phyloP scores from a whole-genome alignment of 2,113 vertebrate genomes.

The Aegotheles bennettii region DNA sequence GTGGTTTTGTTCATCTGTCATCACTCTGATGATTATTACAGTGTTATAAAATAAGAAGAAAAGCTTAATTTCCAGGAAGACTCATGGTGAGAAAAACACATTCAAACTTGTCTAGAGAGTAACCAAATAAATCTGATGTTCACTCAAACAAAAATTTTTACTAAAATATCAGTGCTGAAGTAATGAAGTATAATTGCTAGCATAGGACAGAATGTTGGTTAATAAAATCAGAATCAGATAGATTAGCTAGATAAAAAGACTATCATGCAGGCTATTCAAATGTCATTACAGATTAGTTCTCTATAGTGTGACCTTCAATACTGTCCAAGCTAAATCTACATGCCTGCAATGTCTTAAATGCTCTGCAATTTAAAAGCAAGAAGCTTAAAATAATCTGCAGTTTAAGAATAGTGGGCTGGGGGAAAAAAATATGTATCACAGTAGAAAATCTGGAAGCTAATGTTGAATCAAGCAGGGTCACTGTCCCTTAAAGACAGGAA shows the following conservation, averaged over 20 bases:
- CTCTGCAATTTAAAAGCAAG: constrained; percentile 1
- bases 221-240: background rate
- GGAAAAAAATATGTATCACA: background rate
- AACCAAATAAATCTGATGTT: background rate
- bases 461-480: background rate
- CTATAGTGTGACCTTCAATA: background rate
- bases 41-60: background rate
- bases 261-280: background rate
- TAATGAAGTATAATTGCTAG: background rate
- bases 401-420: background rate
- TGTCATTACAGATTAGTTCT: background rate
- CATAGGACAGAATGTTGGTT: background rate
- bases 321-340: background rate
- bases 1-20: background rate
- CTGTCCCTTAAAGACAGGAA: background rate
- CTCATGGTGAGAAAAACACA: background rate
- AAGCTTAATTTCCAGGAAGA: constrained; percentile 23
- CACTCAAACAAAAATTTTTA: background rate
- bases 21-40: background rate
- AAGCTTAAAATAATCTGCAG: background rate
- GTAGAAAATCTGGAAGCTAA: background rate
- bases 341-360: background rate
- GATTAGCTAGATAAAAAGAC: background rate
- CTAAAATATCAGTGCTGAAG: background rate
- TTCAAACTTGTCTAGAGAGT: background rate